Conservation (phyloP, 2,113 vertebrate species). For the Caracal caracal region DNA sequence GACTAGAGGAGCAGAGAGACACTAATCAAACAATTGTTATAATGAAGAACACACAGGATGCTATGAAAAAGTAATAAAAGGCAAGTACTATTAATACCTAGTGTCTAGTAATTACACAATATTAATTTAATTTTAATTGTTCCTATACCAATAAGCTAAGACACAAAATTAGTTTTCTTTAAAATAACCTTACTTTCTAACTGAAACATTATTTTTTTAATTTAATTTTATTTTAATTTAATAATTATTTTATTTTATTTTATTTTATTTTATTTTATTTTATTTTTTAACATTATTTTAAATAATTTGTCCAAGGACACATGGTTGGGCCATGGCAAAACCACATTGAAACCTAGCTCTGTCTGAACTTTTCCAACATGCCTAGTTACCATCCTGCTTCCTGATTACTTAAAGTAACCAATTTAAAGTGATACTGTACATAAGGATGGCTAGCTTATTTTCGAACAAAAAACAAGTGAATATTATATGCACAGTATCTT, state of each 20-base stretch:
- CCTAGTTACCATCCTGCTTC: neutral
- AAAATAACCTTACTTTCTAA: neutral
- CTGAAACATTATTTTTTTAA: neutral
- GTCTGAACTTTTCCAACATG: neutral
- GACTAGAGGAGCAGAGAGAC: neutral
- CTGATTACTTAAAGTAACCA: neutral
- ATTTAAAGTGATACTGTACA: neutral
- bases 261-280: too few relatives aligned
- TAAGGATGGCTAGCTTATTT: neutral
- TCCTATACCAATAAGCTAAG: neutral
- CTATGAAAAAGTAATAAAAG: neutral
- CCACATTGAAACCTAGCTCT: neutral
- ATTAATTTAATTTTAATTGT: neutral
- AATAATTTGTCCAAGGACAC: neutral
- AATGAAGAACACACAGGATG: neutral
- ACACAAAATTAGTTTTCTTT: neutral
- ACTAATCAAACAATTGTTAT: neutral
- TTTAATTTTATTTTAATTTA: too few relatives aligned
- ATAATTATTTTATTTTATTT: too few relatives aligned
- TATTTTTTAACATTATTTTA: neutral
- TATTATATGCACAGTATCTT: neutral
- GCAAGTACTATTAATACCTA: neutral
- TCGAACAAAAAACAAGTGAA: neutral
- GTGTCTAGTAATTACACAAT: neutral
- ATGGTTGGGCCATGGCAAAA: neutral